phyloP scores from a whole-genome alignment of 2,888 invertebrate species.

The Gari tellinella region DNA sequence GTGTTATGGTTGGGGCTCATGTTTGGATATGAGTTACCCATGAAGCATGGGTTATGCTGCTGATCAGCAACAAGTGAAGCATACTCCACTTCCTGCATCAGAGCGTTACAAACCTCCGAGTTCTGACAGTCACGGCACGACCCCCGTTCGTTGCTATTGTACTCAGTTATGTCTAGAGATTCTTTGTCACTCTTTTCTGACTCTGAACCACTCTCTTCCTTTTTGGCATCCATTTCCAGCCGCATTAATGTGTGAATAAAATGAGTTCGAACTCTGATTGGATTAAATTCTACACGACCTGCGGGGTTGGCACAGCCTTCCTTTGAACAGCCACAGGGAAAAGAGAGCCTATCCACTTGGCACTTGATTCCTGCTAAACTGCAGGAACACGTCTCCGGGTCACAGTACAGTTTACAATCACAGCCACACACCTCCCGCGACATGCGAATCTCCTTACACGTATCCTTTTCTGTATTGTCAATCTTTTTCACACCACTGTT shows the following conservation, averaged over 20 bases:
- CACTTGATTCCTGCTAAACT: constrained; percentile 98
- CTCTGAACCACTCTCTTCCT: constrained; percentile 32
- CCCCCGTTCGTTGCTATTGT: constrained; percentile 83
- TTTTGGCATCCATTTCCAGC: constrained; percentile 77
- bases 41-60: constrained; percentile 36
- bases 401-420: constrained; percentile 88
- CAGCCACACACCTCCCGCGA: constrained; percentile 90
- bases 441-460: constrained; percentile 95
- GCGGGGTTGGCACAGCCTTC: constrained; percentile 96
- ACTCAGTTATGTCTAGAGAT: constrained; percentile 86
- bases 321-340: constrained; percentile 98
- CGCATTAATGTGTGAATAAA: constrained; percentile 99
- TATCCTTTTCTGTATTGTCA: constrained; percentile 96
- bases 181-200: constrained; percentile 34
- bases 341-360: constrained; percentile 97
- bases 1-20: constrained; percentile 24
- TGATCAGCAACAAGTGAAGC: constrained; percentile 66
- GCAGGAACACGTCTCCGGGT: constrained; percentile 97
- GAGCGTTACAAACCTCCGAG: constrained; percentile 80
- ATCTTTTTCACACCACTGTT: constrained; percentile 98
- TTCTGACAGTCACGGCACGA: constrained; percentile 83
- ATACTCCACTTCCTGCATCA: constrained; percentile 81
- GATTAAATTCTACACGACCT: constrained; percentile 98
- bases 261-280: constrained; percentile 96
- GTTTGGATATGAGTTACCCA: constrained; percentile 51